Evolutionary conservation across 92 coral and sea anemone genomes (phyloP).

Genomic region (Diadumene lineata): DNA sequence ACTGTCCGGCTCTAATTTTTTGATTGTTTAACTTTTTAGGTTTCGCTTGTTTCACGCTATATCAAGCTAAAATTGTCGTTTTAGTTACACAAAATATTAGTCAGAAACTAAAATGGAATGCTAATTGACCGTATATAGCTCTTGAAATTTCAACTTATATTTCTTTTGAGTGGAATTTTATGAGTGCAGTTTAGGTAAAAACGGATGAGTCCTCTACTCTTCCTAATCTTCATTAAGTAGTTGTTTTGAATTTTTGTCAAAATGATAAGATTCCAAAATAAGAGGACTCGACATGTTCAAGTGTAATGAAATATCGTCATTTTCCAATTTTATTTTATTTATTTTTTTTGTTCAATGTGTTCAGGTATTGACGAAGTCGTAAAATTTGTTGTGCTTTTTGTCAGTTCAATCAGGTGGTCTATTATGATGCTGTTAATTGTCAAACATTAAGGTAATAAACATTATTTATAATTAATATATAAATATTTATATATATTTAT

Average conservation of each 20-base stretch:
- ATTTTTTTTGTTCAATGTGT: not conserved
- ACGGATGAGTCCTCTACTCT: not conserved
- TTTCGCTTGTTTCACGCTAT: too few species aligned
- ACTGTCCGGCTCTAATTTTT: too few species aligned
- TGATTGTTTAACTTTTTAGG: too few species aligned
- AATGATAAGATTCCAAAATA: not conserved
- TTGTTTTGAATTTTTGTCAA: conserved; percentile 1
- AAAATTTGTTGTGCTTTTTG: too few species aligned
- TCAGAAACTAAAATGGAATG: too few species aligned
- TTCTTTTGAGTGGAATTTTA: not conserved
- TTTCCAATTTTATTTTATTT: not conserved
- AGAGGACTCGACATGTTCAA: not conserved
- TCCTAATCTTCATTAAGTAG: not conserved
- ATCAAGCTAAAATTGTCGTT: too few species aligned
- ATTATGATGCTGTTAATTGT: too few species aligned
- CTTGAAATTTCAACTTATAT: not conserved
- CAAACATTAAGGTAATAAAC: too few species aligned
- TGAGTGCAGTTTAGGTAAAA: not conserved
- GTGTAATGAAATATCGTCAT: not conserved
- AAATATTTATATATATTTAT: too few species aligned
- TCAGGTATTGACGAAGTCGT: not conserved
- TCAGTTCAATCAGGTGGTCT: too few species aligned
- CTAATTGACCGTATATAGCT: not conserved
- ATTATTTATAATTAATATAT: too few species aligned
- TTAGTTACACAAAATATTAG: too few species aligned